A percentile compares a stretch with the other conserved stretches of the same genome.
Conservation (phyloP, 2,888 invertebrate genomes). For the Drosophila fungiperda region DNA sequence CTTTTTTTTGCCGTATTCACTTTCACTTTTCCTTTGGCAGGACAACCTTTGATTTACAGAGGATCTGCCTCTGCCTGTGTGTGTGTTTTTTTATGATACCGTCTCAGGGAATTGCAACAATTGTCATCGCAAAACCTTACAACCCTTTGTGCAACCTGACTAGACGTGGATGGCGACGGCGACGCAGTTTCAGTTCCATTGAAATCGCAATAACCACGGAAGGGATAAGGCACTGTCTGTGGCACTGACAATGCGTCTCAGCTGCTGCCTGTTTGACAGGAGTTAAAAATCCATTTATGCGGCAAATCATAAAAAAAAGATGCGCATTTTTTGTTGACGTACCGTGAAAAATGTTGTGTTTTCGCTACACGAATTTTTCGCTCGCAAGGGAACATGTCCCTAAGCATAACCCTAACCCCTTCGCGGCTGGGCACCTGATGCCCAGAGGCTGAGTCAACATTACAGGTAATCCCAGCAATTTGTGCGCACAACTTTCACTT, state of each 20-base stretch:
- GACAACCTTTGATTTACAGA: slow-evolving; percentile 63
- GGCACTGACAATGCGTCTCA: slow-evolving; percentile 63
- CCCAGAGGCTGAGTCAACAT: background rate
- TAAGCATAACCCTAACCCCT: slow-evolving; percentile 43
- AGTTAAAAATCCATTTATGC: slow-evolving; percentile 75
- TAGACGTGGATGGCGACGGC: slow-evolving; percentile 21
- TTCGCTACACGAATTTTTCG: slow-evolving; percentile 76
- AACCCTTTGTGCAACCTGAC: slow-evolving; percentile 79
- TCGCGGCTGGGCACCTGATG: slow-evolving; percentile 74
- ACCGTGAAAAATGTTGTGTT: slow-evolving; percentile 72
- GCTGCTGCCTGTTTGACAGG: slow-evolving; percentile 75
- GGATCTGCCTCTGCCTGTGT: slow-evolving; percentile 3
- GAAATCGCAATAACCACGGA: slow-evolving; percentile 53
- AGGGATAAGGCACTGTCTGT: slow-evolving; percentile 15
- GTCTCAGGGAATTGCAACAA: slow-evolving; percentile 74
- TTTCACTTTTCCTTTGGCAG: slow-evolving; percentile 63
- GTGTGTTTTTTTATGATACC: slow-evolving; percentile 59
- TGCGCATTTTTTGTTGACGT: slow-evolving; percentile 48
- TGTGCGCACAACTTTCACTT: slow-evolving; percentile 50
- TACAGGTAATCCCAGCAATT: slow-evolving; percentile 55
- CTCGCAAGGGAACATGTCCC: slow-evolving; percentile 32
- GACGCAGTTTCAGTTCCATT: slow-evolving; percentile 55
- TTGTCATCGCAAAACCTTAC: slow-evolving; percentile 69
- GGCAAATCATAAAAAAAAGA: slow-evolving; percentile 76
- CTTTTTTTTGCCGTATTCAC: slow-evolving; percentile 34